A percentile compares a stretch with the other conserved stretches of the same genome.
phyloP scores from a whole-genome alignment of 2,113 vertebrate species.

The Panthera tigris region DNA sequence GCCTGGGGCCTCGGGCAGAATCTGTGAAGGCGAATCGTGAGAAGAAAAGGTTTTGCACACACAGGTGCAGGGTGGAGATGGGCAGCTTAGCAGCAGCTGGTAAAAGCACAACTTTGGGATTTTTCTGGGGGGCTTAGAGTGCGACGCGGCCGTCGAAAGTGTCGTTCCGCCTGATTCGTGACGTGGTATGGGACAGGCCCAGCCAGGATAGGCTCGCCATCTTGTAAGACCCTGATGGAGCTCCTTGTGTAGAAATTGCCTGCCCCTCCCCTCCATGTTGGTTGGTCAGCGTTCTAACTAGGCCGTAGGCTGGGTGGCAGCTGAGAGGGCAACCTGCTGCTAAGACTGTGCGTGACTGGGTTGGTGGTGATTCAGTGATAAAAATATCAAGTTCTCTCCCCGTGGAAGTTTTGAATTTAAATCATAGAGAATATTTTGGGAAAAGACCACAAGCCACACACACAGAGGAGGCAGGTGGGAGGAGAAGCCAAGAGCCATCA shows the following conservation, averaged over 20 bases:
- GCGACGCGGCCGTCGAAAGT: background rate
- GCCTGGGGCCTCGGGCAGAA: background rate
- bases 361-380: background rate
- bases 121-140: background rate
- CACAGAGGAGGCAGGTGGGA: background rate
- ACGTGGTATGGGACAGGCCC: background rate
- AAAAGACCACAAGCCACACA: background rate
- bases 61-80: background rate
- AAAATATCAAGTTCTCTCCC: background rate
- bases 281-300: background rate
- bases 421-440: background rate
- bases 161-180: background rate
- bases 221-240: background rate
- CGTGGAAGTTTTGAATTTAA: conserved; percentile 4
- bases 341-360: background rate
- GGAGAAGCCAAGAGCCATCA: background rate
- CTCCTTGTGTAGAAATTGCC: background rate
- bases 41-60: background rate
- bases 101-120: background rate
- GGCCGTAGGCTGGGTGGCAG: background rate
- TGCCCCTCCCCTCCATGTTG: background rate
- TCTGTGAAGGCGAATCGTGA: no score
- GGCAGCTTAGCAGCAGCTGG: background rate
- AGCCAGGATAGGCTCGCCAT: background rate
- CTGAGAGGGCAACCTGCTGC: background rate